Evolutionary conservation across 2,888 invertebrate genomes (phyloP), one percentile per base, ranked within the genome.

Genomic region (Drosophila kuntzei): DNA sequence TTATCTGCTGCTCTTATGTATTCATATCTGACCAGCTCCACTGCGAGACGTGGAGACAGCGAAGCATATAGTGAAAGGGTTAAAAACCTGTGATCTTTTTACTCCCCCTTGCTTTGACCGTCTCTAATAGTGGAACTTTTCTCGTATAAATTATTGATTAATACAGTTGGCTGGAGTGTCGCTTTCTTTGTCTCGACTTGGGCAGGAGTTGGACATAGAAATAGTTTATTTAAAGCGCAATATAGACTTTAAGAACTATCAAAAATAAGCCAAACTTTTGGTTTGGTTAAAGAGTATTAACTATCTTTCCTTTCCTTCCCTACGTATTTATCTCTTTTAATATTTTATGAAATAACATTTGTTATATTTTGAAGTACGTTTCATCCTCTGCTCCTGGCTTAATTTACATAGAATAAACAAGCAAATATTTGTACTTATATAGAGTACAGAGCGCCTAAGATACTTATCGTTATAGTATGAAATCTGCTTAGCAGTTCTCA

Each of bases 11-110:
- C 71, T 61, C 65, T 72, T 76, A 78, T 75, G 61, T 73, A 80
- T 64, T 82, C 76, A 66, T 73, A 66, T 70, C 68, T 55, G 50
- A 46, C 54, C 44, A 61, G 60, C 32, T 22, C 14, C 22, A 41
- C n/a, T 39, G 20, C 29, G 49, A 39, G 64, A 36, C 44, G 36
- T 46, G 29, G 29, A 16, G 57, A 51, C 55, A 57, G 9, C 44
- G 49, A 27, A 50, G 70, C 79, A 76, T 76, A 73, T 78, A 83
- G 81, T 84, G 83, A 84, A 86, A 86, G 84, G 86, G 86, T 84
- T 84, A 84, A 84, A 86, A 84, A 81, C 86, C 86, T 83, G 76
- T 80, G 83, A 86, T 81, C 81, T 78, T 73, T 61, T 60, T 58
- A 32, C 59, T 32, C 54, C 55, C 50, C 6, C 54, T 9, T 8